Conservation (phyloP, 2,888 invertebrate genomes). For the Lutraria lutraria region DNA sequence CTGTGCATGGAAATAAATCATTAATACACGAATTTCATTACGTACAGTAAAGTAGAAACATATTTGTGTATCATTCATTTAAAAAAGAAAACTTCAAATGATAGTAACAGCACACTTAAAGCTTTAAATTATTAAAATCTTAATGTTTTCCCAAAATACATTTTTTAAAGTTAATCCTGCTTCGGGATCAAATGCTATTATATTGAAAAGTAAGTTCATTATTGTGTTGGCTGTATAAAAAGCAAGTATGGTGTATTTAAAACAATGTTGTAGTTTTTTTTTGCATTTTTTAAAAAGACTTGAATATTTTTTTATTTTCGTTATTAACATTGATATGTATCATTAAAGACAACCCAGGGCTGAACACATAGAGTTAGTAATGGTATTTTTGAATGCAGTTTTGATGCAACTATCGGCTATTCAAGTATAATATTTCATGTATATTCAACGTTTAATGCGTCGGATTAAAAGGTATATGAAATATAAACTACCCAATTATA, state of each 20-base stretch:
- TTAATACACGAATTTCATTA: background rate
- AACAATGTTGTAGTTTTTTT: too few species aligned
- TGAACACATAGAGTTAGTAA: background rate
- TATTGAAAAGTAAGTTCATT: background rate
- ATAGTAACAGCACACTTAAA: background rate
- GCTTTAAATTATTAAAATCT: background rate
- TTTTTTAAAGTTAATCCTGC: background rate
- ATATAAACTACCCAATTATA: background rate
- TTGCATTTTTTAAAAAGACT: background rate
- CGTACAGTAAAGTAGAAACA: background rate
- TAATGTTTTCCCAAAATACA: background rate
- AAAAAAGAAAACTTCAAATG: background rate
- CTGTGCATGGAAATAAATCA: background rate
- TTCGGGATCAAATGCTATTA: background rate
- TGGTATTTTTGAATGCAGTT: background rate
- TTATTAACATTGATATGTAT: background rate
- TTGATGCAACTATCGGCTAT: background rate
- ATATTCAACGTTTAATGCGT: background rate
- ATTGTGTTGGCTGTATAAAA: background rate
- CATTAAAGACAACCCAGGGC: background rate
- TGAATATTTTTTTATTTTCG: background rate
- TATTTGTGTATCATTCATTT: background rate
- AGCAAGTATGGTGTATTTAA: background rate
- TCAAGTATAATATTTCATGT: conserved; percentile 5
- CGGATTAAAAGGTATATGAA: conserved; percentile 4